Base-by-base conservation (phyloP, 2,888 invertebrate species). In the Orchesella flavescens region DNA sequence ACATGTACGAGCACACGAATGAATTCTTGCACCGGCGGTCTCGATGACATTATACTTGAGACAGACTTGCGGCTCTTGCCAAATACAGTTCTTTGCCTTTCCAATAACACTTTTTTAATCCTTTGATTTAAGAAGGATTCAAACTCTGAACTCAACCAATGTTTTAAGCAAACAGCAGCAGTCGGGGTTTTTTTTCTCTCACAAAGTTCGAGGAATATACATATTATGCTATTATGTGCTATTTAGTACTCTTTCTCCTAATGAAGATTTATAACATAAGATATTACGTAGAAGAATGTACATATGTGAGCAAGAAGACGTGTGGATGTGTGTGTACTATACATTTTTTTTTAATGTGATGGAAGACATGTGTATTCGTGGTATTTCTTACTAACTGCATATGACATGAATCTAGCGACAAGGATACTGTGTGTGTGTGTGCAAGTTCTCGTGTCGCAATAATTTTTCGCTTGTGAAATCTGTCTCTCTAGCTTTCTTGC, bases 61-160 rank as follows among this genome's bases (percentile, higher is more conserved):
- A 13, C 63, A 63, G 34, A 63, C 63, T 63, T 63, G 49, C 12
- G 12, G n/a, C 15, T 49, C 49, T 59, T 63, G 63, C 63, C 63
- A 63, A 63, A 13, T 24, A 23, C 24, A 63, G 23, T 63, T 63
- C 34, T 63, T 63, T 63, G 19, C 24, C 63, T 63, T 63, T 24
- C 63, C 12, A 21, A 49, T n/a, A 12, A 7, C 3, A 49, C 49
- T 34, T 34, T 34, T 34, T 34, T 34, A 34, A 34, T 34, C 34
- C 15, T 63, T 63, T 63, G 63, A 63, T 63, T 63, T 63, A 24
- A 24, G 5, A n/a, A 9, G 23, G 44, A 44, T 44, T 44, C 44
- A 44, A 49, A 49, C n/a, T n/a, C 15, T 49, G 2, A 49, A 49
- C n/a, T n/a, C 5, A 49, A 49, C 49, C 15, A n/a, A n/a, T n/a